Evolutionary conservation across 1,140 invertebrate species (phyloP).

Genomic region (Platorchestia sp.): DNA sequence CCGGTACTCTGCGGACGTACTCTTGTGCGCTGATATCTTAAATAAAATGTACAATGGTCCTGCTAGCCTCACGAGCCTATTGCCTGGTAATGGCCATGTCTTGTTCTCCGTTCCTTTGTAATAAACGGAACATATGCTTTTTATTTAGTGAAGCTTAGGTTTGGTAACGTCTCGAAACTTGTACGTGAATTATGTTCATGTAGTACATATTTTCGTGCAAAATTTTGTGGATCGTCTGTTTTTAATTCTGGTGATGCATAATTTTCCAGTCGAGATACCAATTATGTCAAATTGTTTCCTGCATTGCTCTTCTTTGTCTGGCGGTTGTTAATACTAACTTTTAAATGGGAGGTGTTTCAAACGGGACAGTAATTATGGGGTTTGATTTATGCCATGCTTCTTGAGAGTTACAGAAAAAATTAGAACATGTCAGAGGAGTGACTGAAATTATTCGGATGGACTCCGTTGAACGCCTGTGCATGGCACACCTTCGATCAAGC

Average conservation of each 20-base stretch:
- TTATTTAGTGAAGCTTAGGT: neutral
- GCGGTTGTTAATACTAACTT: neutral
- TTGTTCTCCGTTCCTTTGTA: neutral
- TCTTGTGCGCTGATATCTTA: too few relatives aligned
- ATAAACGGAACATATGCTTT: neutral
- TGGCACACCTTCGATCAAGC: neutral
- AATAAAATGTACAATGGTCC: too few relatives aligned
- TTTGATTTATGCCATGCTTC: neutral
- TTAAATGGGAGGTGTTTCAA: neutral
- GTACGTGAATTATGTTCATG: neutral
- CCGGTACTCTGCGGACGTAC: too few relatives aligned
- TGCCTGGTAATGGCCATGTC: too few relatives aligned
- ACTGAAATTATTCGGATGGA: neutral
- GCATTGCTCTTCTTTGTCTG: neutral
- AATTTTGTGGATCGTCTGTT: neutral
- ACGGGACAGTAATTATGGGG: neutral
- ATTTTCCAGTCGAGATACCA: neutral
- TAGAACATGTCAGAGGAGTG: neutral
- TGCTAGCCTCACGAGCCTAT: too few relatives aligned
- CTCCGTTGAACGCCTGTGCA: neutral
- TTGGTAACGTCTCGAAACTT: neutral
- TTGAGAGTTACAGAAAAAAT: neutral
- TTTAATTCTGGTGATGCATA: neutral
- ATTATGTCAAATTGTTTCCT: neutral
- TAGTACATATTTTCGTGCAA: neutral